These are phyloP conservation scores for Cotesia chilonis DNA, from an alignment of 1,140 invertebrate species.

Conservation along the genomic window DNA sequence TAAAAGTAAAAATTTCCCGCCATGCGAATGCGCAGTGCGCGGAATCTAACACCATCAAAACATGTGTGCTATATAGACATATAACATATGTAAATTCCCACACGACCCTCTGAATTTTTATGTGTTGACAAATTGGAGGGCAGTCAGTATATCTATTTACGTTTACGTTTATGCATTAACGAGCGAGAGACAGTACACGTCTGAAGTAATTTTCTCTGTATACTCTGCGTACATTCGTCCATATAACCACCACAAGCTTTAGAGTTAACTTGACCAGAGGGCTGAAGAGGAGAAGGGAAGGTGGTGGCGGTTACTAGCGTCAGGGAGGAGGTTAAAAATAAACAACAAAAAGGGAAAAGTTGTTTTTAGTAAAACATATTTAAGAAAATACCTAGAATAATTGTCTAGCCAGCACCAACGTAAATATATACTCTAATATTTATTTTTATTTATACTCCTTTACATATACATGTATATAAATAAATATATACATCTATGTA, in stretches of 20 bases:
- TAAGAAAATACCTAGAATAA: conserved; percentile 41
- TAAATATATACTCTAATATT: background rate
- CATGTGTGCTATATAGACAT: background rate
- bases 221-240: too few species aligned
- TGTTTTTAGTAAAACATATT: conserved; percentile 20
- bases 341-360: conserved; percentile 32
- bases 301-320: conserved; percentile 15
- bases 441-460: too few species aligned
- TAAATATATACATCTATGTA: too few species aligned
- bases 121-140: conserved; percentile 25
- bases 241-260: too few species aligned
- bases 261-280: too few species aligned
- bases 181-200: background rate
- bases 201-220: too few species aligned
- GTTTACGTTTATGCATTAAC: conserved; percentile 21
- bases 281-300: too few species aligned
- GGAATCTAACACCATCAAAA: background rate
- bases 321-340: conserved; percentile 41
- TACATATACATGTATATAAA: too few species aligned
- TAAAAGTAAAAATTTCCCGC: conserved; percentile 5
- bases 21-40: background rate
- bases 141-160: conserved; percentile 19
- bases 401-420: conserved; percentile 29
- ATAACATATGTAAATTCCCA: background rate
- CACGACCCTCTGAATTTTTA: conserved; percentile 7